Evolutionary conservation across 2,797 vertebrate species (phyloP), one percentile per base, ranked within the genome.

Genomic region (Netta rufina): DNA sequence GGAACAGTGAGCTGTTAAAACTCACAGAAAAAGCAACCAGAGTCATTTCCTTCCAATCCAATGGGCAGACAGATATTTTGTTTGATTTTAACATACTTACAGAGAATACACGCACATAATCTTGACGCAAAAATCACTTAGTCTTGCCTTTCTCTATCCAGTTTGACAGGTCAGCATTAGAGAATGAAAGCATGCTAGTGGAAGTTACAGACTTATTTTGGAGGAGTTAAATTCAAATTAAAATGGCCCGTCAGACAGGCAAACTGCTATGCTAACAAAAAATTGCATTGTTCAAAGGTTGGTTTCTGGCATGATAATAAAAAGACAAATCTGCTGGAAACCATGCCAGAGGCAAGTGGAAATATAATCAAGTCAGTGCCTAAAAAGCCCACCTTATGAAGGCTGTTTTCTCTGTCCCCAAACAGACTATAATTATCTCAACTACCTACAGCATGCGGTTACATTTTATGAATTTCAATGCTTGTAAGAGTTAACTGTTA

Each of bases 261-360:
- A 92, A 92, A 89, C 28, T 74, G 84, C 67, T 93, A 94, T 27
- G 36, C 72, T 87, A 71, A 89, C 91, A 90, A 60, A 88, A 93
- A 93, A 84, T 24, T 74, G 43, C 67, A 19, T 85, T 91, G 90
- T 94, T 94, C 78, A 93, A 94, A 96, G 87, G 41, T 39, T 89
- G 64, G 45, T 93, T 90, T 87, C 88, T 93, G 90, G 86, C 88
- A 93, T n/a, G 51, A 71, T 62, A 92, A 84, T 82, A 93, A 86
- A 87, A 94, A 43, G 28, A 93, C n/a, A 82, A 82, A 84, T 89
- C 53, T 89, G 49, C 86, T 89, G 73, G 77, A 95, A 97, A 84
- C 80, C 33, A 80, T 77, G 86, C 84, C 94, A 93, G 80, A 95
- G 80, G 85, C 71, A 92, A 97, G 57, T 41, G 18, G 67, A 89